Percentiles rank a stretch among this genome's conserved stretches.
These are phyloP conservation scores for Drosophila paracracens DNA, from an alignment of 2,888 invertebrate species.

Conservation along the genomic window DNA sequence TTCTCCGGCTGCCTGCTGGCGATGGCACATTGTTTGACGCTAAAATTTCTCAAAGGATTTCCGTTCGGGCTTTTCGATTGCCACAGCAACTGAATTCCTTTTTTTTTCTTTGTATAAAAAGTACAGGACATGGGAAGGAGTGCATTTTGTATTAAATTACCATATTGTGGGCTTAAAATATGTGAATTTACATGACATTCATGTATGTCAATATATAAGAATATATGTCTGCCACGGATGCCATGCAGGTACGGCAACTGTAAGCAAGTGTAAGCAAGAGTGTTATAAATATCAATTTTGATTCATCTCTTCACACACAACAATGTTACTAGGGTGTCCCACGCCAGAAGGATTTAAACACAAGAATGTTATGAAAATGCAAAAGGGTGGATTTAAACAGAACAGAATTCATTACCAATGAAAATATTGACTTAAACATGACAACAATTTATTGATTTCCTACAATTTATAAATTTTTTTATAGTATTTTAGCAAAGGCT, in stretches of 20 bases:
- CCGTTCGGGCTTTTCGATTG: conserved; percentile 18
- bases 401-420: background rate
- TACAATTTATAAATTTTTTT: background rate
- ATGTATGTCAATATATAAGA: background rate
- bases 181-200: conserved; percentile 1
- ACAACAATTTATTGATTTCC: background rate
- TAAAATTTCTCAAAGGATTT: conserved; percentile 55
- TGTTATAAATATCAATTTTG: background rate
- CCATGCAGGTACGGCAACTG: background rate
- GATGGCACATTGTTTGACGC: conserved; percentile 28
- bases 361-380: background rate
- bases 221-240: background rate
- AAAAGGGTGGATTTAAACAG: background rate
- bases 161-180: conserved; percentile 13
- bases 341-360: background rate
- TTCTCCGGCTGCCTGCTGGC: background rate
- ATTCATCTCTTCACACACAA: background rate
- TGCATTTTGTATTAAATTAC: conserved; percentile 24
- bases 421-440: too few species aligned
- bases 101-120: too few species aligned
- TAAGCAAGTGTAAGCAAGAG: background rate
- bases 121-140: background rate
- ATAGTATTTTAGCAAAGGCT: background rate
- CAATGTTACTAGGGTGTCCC: background rate
- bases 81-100: conserved; percentile 8